Conservation (phyloP, 2,888 invertebrate species). For the Heteropelma amictum region DNA sequence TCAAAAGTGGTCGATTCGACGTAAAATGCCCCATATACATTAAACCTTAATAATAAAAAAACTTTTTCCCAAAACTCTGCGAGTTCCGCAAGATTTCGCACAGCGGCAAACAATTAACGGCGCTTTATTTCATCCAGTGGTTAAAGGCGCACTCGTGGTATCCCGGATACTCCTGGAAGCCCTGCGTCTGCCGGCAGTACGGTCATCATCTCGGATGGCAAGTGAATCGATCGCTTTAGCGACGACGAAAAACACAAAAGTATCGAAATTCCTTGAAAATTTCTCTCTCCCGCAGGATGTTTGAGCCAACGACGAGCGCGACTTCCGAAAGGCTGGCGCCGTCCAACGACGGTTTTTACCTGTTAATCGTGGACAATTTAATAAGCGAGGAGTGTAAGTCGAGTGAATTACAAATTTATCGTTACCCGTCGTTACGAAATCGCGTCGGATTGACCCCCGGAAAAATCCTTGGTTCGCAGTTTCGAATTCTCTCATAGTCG, state of each 20-base stretch:
- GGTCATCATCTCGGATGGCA: conserved; percentile 82
- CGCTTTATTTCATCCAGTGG: too few species aligned
- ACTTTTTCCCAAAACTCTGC: too few species aligned
- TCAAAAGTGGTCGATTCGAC: too few species aligned
- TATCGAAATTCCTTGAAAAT: conserved; percentile 83
- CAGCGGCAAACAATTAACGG: too few species aligned
- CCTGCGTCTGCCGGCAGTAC: conserved; percentile 82
- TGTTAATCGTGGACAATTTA: conserved; percentile 70
- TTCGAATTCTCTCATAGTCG: conserved; percentile 80
- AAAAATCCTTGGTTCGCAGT: conserved; percentile 74
- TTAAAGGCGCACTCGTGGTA: conserved; percentile 83
- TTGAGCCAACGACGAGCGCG: conserved; percentile 78
- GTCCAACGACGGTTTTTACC: conserved; percentile 73
- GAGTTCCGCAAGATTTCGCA: too few species aligned
- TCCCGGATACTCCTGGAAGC: conserved; percentile 83
- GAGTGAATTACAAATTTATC: neutral
- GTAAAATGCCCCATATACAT: too few species aligned
- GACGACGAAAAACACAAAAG: too few species aligned
- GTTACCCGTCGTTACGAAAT: too few species aligned
- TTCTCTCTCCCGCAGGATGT: conserved; percentile 82
- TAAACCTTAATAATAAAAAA: too few species aligned
- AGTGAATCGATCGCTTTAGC: too few species aligned
- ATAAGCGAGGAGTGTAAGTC: conserved; percentile 74
- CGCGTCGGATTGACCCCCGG: neutral
- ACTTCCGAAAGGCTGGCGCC: conserved; percentile 64